Evolutionary conservation across 92 coral and sea anemone genomes (phyloP).

Genomic region (Parazoanthus swiftii): DNA sequence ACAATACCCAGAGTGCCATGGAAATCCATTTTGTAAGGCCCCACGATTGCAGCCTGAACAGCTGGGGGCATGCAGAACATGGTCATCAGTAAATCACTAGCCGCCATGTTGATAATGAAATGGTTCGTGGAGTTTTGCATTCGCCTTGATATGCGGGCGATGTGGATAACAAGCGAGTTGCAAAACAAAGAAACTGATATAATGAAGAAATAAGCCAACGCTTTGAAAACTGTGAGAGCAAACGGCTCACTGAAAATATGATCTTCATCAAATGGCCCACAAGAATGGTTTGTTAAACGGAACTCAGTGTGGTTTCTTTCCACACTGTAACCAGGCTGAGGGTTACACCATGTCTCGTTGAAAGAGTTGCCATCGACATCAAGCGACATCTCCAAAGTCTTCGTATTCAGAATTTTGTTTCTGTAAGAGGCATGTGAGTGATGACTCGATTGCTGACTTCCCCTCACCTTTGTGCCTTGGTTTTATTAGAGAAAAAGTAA

Average conservation of each 20-base stretch:
- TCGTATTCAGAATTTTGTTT: background rate
- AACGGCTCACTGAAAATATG: background rate
- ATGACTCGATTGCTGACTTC: background rate
- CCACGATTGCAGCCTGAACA: conserved; percentile 21
- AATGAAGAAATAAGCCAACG: background rate
- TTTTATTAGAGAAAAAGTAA: too few species aligned
- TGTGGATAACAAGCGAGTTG: conserved; percentile 20
- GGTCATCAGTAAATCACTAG: conserved; percentile 33
- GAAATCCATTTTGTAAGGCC: conserved; percentile 31
- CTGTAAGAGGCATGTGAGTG: background rate
- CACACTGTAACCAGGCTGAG: background rate
- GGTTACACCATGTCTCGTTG: background rate
- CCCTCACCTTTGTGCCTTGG: background rate
- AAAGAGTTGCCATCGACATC: background rate
- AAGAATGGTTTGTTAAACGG: conserved; percentile 7
- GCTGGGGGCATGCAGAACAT: conserved; percentile 34
- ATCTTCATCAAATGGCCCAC: background rate
- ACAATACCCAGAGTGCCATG: conserved; percentile 20
- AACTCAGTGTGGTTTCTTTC: background rate
- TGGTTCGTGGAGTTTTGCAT: conserved; percentile 40
- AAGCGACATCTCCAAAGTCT: background rate
- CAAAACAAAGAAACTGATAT: conserved; percentile 7
- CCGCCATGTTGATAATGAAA: conserved; percentile 39
- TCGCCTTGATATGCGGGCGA: conserved; percentile 26
- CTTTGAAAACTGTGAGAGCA: conserved; percentile 21